Base-by-base conservation (phyloP, 2,888 invertebrate species). In the Acanthosepion esculentum region DNA sequence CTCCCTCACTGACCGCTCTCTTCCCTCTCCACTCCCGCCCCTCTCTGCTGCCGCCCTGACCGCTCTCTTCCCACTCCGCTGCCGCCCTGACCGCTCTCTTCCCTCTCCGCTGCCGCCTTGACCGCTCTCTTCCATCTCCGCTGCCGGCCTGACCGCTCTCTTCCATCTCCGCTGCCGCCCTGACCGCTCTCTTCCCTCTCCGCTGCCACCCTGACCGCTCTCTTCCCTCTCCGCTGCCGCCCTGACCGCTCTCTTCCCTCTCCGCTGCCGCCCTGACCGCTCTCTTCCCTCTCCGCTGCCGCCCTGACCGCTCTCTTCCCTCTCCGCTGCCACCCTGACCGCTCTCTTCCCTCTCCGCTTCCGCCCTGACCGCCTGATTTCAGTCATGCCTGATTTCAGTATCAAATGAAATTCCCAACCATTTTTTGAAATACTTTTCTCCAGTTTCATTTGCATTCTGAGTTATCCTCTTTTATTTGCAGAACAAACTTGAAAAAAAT, bases 401-500 rank as follows among this genome's bases (percentile, higher is more conserved):
- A 59, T 23, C 3, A 23, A 23, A 23, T 59, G 55, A 23, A 23
- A 59, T 6, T 59, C 59, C 4, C 23, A 23, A 20, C 18, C 18
- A 4, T 20, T 18, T 55, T 59, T 59, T 59, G 26, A 23, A 20
- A 4, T 20, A 6, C 23, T 20, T 20, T 59, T 7, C 59, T 41
- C 2, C 41, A 41, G 41, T 41, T 41, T 3, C 2, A 7, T 41
- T 59, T 23, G 20, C 23, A 59, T 59, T 59, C 59, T 59, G 59
- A 23, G 23, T 59, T 6, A 26, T 59, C 59, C 23, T 92, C 48
- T 48, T 92, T 92, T 92, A 92, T 92, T 92, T 92, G 41, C 92
- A 92, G 92, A 92, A 92, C 92, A 41, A 92, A 92, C 48, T 20
- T 92, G 92, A 92, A 92, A 92, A 92, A 92, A 92, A 92, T 92